These are phyloP conservation scores for Tragelaphus scriptus DNA, from an alignment of 2,113 vertebrate genomes.

Conservation along the genomic window DNA sequence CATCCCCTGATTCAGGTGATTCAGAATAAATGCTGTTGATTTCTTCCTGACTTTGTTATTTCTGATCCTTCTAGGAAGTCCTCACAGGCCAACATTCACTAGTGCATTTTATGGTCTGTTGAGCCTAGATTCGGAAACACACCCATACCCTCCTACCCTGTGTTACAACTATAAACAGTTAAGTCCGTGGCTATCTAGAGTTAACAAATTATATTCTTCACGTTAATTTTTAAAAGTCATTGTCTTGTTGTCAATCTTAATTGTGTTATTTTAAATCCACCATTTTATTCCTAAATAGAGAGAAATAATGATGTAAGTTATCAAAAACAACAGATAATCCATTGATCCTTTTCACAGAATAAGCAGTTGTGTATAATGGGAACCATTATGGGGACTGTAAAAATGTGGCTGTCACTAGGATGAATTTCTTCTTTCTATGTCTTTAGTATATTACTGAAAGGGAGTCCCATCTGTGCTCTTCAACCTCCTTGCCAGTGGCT, in stretches of 20 bases:
- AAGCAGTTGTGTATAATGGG: neutral
- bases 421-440: neutral
- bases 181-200: neutral
- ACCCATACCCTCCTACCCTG: neutral
- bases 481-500: neutral
- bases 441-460: neutral
- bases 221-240: neutral
- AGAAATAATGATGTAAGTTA: neutral
- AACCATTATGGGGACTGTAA: neutral
- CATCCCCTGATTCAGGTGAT: neutral
- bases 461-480: constrained; percentile 13
- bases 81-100: neutral
- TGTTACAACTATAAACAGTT: neutral
- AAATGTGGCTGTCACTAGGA: neutral
- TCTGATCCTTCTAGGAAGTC: neutral
- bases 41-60: neutral
- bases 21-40: constrained; percentile 26
- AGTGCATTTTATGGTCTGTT: neutral
- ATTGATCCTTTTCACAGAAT: neutral
- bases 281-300: neutral
- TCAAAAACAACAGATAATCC: neutral
- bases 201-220: constrained; percentile 7
- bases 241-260: neutral
- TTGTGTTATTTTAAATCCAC: neutral
- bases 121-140: neutral